Conservation (phyloP, 2,888 invertebrate genomes). For the Zeuzera pyrina region DNA sequence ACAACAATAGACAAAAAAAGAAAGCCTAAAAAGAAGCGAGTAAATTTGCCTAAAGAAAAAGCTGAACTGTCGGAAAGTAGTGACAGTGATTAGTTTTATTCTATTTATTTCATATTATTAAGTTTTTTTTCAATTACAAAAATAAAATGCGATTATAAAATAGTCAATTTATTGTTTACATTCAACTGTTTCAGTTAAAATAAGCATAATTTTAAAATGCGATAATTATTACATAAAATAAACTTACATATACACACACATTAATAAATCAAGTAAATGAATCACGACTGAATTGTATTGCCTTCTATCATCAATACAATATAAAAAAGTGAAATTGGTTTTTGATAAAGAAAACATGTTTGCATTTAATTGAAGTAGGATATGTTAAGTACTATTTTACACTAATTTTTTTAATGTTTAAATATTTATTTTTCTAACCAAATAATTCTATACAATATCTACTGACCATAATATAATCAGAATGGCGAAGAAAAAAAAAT, state of each 20-base stretch:
- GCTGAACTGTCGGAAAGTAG: slow-evolving; percentile 80
- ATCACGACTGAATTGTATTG: slow-evolving; percentile 7
- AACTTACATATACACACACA: slow-evolving; percentile 26
- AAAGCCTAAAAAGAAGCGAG: slow-evolving; percentile 51
- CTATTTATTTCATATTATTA: not conserved
- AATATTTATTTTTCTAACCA: no score
- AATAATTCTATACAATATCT: no score
- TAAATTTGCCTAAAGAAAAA: slow-evolving; percentile 67
- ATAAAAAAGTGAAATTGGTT: no score
- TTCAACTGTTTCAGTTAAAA: slow-evolving; percentile 33
- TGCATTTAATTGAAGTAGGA: slow-evolving; percentile 3
- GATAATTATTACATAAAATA: slow-evolving; percentile 28
- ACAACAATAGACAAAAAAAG: slow-evolving; percentile 75
- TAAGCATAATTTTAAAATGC: slow-evolving; percentile 34
- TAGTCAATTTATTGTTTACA: slow-evolving; percentile 61
- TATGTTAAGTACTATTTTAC: slow-evolving; percentile 12
- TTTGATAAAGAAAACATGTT: slow-evolving; percentile 1
- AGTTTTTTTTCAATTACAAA: no score
- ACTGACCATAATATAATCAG: no score
- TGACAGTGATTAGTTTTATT: slow-evolving; percentile 59
- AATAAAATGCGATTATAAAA: slow-evolving; percentile 42
- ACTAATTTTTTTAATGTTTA: no score
- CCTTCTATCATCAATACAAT: no score
- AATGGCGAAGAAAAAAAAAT: no score
- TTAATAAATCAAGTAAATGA: slow-evolving; percentile 7